These are phyloP conservation scores for Isaurus tuberculatus DNA, from an alignment of 92 coral and sea anemone species.

Conservation along the genomic window DNA sequence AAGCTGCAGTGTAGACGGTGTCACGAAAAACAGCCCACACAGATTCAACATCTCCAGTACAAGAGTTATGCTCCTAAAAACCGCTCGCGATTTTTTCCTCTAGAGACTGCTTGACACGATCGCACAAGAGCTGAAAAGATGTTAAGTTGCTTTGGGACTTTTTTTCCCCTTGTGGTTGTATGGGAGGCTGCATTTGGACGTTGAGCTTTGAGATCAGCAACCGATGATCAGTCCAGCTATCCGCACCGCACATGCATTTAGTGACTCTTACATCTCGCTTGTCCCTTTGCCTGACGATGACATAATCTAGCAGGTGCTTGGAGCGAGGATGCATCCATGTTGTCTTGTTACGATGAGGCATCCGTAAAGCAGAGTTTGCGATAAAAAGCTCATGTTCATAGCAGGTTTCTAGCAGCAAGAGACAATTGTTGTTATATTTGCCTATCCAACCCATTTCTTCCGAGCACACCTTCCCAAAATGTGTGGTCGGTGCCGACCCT, in stretches of 20 bases:
- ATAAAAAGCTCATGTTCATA: slow-evolving; percentile 39
- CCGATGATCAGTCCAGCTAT: slow-evolving; percentile 50
- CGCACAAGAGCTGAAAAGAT: not conserved
- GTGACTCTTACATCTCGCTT: slow-evolving; percentile 39
- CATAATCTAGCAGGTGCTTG: slow-evolving; percentile 49
- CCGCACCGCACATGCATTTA: slow-evolving; percentile 10
- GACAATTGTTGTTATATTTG: slow-evolving; percentile 54
- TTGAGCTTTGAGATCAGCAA: slow-evolving; percentile 24
- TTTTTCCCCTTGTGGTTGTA: not conserved
- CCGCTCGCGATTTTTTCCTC: not conserved
- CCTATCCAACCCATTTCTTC: slow-evolving; percentile 57
- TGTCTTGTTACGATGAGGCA: slow-evolving; percentile 44
- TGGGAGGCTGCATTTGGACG: slow-evolving; percentile 10
- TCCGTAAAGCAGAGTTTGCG: slow-evolving; percentile 55
- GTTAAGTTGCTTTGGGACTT: not conserved
- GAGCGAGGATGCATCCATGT: slow-evolving; percentile 66
- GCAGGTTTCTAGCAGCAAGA: slow-evolving; percentile 38
- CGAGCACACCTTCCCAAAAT: slow-evolving; percentile 36
- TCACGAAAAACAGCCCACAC: not conserved
- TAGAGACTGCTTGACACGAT: not conserved
- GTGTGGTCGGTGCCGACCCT: slow-evolving; percentile 13
- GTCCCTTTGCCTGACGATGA: slow-evolving; percentile 24
- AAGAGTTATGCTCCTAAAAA: not conserved
- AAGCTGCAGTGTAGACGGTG: not conserved
- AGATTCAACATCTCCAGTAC: not conserved